Evolutionary conservation across 2,888 invertebrate genomes (phyloP), one percentile per base, ranked within the genome.

Genomic region (Steromphala cineraria): DNA sequence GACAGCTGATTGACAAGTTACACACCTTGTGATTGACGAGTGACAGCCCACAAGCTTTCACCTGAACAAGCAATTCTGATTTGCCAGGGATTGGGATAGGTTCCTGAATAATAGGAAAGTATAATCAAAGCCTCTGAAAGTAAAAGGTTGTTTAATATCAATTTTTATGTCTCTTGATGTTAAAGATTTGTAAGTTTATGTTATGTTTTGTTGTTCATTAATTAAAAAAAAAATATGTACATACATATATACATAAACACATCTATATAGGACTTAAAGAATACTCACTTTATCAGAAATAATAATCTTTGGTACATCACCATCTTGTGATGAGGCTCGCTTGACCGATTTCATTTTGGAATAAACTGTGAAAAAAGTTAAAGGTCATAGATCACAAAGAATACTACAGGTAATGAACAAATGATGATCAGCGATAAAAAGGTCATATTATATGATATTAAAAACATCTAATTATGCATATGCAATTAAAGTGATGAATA

Each of bases 21-120:
- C 80, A 84, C 82, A 92, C 92, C 85, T 90, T 91, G 56, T 89
- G 86, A 79, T 90, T 89, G 17, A 90, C 85, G 40, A 88, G 82
- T 53, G 92, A 89, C 13, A 94, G 85, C 21, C 91, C 92, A 90
- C 94, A 94, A 8, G 94, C 93, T 87, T 93, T 93, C 3, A 94
- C 92, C 85, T 93, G 90, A 56, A 94, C 89, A 19, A 93, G 85
- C 40, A 94, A 90, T 75, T 92, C 91, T 84, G 93, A 89, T 46
- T 89, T 89, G 53, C 87, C 90, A 52, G 92, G 83, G 5, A 82
- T 85, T 75, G 93, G 92, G 40, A 86, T 81, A 17, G 86, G 87
- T 67, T 84, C 84, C 91, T 91, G 83, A 19, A 85, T 82, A 10
- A 46, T 46, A 10, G 7, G 46, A 46, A 4, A 46, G 13, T 46